Evolutionary conservation across 2,113 vertebrate genomes (phyloP).

Genomic region (Ranitomeya variabilis): DNA sequence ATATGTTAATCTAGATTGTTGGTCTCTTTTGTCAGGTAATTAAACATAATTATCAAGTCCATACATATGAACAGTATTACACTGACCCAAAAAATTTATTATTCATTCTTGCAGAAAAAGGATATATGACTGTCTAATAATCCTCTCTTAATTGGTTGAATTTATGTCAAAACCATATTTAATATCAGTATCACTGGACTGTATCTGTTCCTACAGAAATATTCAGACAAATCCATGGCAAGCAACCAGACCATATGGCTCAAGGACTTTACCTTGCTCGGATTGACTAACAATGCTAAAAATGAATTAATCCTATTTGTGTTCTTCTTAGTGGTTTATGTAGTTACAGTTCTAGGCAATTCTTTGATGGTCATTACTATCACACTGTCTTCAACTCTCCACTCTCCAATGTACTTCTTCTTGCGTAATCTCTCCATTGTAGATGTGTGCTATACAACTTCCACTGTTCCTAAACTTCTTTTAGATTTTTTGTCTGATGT

Average conservation of each 20-base stretch:
- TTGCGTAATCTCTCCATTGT: slow-evolving; percentile 40
- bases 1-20: neutral
- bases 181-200: neutral
- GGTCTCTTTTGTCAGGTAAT: neutral
- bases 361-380: slow-evolving; percentile 43
- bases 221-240: neutral
- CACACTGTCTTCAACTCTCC: slow-evolving; percentile 2
- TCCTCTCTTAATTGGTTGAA: too few species aligned
- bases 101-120: too few species aligned
- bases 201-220: neutral
- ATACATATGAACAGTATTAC: neutral
- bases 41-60: neutral
- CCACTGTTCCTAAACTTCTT: slow-evolving; percentile 51
- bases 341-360: slow-evolving; percentile 41
- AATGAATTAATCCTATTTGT: slow-evolving; percentile 21
- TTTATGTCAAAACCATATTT: neutral
- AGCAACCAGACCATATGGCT: neutral
- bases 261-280: slow-evolving; percentile 46
- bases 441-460: slow-evolving; percentile 46
- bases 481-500: slow-evolving; percentile 6
- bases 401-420: slow-evolving; percentile 52
- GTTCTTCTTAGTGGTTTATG: slow-evolving; percentile 43
- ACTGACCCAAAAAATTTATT: neutral
- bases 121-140: too few species aligned
- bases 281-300: slow-evolving; percentile 11